Evolutionary conservation across 2,797 vertebrate genomes (phyloP).

Genomic region (Melopsittacus undulatus): DNA sequence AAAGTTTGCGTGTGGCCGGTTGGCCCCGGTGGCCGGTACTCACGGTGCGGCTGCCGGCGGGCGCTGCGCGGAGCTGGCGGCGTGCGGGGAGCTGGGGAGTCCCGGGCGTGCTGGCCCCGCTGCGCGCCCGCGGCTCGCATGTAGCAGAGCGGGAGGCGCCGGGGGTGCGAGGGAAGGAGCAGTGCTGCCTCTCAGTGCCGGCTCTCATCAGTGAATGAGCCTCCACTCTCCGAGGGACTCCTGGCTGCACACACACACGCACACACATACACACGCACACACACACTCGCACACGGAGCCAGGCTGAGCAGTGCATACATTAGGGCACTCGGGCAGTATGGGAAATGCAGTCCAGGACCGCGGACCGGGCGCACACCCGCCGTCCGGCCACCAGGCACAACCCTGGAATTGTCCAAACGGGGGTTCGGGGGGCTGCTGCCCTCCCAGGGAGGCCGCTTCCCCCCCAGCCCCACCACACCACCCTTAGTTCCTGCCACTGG

Average conservation of each 20-base stretch:
- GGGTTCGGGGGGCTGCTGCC: background rate
- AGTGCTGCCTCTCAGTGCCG: constrained; percentile 95
- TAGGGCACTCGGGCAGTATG: constrained; percentile 87
- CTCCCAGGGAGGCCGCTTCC: background rate
- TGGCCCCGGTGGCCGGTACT: constrained; percentile 66
- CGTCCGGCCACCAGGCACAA: background rate
- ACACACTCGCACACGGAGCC: constrained; percentile 73
- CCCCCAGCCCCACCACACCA: background rate
- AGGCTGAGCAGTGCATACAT: constrained; percentile 82
- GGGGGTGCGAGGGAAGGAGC: constrained; percentile 83
- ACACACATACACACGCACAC: constrained; percentile 56
- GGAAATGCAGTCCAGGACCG: constrained; percentile 89
- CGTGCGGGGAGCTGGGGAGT: constrained; percentile 81
- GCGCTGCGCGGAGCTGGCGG: constrained; percentile 76
- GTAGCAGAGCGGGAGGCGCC: constrained; percentile 78
- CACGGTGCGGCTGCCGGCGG: constrained; percentile 73
- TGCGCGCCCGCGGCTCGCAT: constrained; percentile 81
- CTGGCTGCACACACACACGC: constrained; percentile 59
- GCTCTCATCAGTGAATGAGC: constrained; percentile 88
- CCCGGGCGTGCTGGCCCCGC: constrained; percentile 77
- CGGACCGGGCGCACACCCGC: constrained; percentile 40
- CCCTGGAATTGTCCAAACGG: background rate
- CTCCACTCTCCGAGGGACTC: constrained; percentile 79
- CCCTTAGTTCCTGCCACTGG: background rate
- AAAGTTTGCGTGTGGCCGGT: constrained; percentile 44